A percentile compares a stretch with the other conserved stretches of the same genome.
phyloP scores from a whole-genome alignment of 2,888 invertebrate genomes.

The Ormyrus nitidulus region DNA sequence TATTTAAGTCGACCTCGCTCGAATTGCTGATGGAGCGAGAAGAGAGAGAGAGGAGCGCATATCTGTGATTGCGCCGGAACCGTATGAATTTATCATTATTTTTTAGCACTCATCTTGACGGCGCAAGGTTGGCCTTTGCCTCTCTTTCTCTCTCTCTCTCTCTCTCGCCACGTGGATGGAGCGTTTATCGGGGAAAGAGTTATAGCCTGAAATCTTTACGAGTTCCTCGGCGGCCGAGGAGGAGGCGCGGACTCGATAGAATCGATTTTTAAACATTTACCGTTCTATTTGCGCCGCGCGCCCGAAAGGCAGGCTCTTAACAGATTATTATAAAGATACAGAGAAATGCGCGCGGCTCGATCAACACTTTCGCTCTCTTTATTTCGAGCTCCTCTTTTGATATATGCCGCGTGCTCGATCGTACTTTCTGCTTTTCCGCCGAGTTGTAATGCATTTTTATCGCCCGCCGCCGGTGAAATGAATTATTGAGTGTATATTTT shows the following conservation, averaged over 20 bases:
- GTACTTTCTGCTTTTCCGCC: no score
- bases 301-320: no score
- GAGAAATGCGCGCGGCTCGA: no score
- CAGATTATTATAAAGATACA: no score
- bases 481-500: no score
- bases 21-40: slow-evolving; percentile 2
- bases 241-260: no score
- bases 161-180: not conserved
- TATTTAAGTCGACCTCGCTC: slow-evolving; percentile 21
- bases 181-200: slow-evolving; percentile 18
- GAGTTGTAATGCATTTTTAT: not conserved
- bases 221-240: not conserved
- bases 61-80: slow-evolving; percentile 16
- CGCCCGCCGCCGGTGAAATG: not conserved
- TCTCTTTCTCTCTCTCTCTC: no score
- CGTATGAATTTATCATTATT: slow-evolving; percentile 32
- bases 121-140: not conserved
- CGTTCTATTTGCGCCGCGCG: no score
- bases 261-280: no score
- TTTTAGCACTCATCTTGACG: slow-evolving; percentile 4
- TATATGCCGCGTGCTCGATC: no score
- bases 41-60: not conserved
- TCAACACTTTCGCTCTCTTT: no score
- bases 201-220: slow-evolving; percentile 1
- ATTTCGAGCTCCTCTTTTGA: no score